Evolutionary conservation across 2,797 vertebrate species (phyloP), one percentile per base, ranked within the genome.

Genomic region (Crocidura indochinensis): DNA sequence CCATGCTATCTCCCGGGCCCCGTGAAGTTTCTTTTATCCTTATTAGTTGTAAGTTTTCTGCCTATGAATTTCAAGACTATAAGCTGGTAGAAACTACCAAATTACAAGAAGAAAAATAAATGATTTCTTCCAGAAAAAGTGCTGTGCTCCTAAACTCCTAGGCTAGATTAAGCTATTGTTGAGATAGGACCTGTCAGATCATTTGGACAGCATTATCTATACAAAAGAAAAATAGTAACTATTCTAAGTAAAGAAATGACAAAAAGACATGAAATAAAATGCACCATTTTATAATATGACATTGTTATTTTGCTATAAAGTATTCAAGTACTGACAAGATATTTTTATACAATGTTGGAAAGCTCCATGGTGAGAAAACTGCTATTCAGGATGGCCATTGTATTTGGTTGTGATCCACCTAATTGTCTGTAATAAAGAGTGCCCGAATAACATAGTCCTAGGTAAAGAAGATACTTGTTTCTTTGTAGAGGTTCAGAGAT

Each of bases 11-110:
- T n/a, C n/a, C n/a, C n/a, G n/a, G n/a, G n/a, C n/a, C n/a, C n/a
- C n/a, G 17, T 68, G 73, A 88, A 91, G 73, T 47, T 15, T 90
- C 62, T 88, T 81, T 94, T 46, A 87, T 62, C 27, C 56, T 90
- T 85, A 27, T 81, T 84, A 65, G 46, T 84, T 69, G 2, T 86
- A 47, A 60, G 29, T 69, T 84, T 92, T 94, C 64, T 90, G 60
- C 53, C 20, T 88, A 44, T 87, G 84, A 56, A 53, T 89, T 91
- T 74, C 53, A 89, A 68, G 65, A 31, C 3, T 78, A 27, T 60
- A 72, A 75, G 84, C 22, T 14, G 91, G 67, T 75, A 74, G 73
- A 72, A 65, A 8, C n/a, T 87, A 71, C 44, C 60, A 79, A 78
- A 38, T 38, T 38, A 38, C 38, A 38, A 38, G 5, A 38, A 76